These are phyloP conservation scores for Potamarius usumacintae DNA, from an alignment of 2,113 vertebrate species.

Conservation along the genomic window DNA sequence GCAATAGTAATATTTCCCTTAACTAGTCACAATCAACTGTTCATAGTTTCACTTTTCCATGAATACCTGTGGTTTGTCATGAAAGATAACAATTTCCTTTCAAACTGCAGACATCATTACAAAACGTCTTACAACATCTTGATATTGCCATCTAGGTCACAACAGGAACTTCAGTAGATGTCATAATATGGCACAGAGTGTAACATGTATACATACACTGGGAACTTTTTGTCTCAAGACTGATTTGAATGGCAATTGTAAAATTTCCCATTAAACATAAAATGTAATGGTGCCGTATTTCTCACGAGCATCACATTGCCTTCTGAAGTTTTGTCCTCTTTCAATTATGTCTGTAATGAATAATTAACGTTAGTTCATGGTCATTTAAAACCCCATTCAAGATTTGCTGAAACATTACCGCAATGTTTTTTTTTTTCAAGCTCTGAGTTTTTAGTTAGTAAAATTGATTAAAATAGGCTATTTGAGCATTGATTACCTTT, in stretches of 20 bases:
- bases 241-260: not conserved
- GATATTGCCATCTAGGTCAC: not conserved
- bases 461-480: not conserved
- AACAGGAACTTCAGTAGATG: slow-evolving; percentile 25
- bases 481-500: not conserved
- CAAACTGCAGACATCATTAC: not conserved
- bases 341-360: not conserved
- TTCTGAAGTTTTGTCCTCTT: not conserved
- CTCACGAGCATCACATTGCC: not conserved
- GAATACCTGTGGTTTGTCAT: not conserved
- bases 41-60: slow-evolving; percentile 12
- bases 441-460: not conserved
- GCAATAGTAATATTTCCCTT: not conserved
- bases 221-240: not conserved
- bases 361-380: not conserved
- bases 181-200: slow-evolving; percentile 10
- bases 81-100: not conserved
- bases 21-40: not conserved
- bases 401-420: not conserved
- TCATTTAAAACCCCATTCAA: not conserved
- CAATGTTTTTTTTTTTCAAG: not conserved
- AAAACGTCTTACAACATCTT: slow-evolving; percentile 11
- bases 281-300: not conserved
- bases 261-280: not conserved
- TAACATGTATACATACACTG: not conserved